Evolutionary conservation across 2,888 invertebrate genomes (phyloP).

Genomic region (Drosophila macrospina): DNA sequence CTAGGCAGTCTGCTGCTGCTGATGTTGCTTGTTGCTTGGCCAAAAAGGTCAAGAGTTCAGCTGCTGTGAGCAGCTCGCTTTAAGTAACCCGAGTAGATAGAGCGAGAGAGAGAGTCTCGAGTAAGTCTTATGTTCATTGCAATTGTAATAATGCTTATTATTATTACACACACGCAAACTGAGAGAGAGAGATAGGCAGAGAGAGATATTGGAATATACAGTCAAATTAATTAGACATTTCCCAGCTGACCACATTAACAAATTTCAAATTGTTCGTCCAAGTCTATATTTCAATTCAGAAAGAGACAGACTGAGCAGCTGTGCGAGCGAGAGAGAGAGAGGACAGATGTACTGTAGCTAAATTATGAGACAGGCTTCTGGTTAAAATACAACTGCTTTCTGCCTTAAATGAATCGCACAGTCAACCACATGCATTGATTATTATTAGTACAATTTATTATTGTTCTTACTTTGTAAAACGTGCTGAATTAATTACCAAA

Average conservation of each 20-base stretch:
- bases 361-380: constrained; percentile 1
- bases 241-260: constrained; percentile 21
- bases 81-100: too few relatives aligned
- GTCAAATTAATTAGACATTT: constrained; percentile 48
- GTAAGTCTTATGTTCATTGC: constrained; percentile 31
- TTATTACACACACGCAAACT: constrained; percentile 1
- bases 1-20: neutral
- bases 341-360: neutral
- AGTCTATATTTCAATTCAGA: neutral
- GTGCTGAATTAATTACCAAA: neutral
- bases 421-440: neutral
- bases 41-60: constrained; percentile 54
- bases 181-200: too few relatives aligned
- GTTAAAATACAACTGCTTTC: neutral
- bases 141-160: constrained; percentile 34
- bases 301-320: too few relatives aligned
- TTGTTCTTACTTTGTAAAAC: neutral
- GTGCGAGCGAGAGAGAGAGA: neutral
- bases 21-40: neutral
- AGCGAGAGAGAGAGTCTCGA: too few relatives aligned
- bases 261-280: constrained; percentile 5
- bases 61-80: constrained; percentile 25
- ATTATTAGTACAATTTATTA: neutral
- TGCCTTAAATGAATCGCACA: neutral
- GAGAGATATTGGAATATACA: constrained; percentile 12